Evolutionary conservation across 2,888 invertebrate species (phyloP).

Genomic region (Caenorhabditis plicata): DNA sequence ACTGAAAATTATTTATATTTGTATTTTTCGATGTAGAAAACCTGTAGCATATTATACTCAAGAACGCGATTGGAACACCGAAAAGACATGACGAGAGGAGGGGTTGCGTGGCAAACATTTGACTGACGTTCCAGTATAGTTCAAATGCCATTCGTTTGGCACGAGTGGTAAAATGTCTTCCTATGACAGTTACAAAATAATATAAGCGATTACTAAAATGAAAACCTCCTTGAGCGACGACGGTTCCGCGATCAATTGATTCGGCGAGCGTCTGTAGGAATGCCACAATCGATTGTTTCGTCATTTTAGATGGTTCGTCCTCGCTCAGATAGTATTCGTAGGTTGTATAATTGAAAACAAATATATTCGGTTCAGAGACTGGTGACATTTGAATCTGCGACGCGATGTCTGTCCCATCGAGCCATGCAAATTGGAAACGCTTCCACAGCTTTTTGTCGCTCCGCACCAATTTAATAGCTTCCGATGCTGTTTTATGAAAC

Average conservation of each 20-base stretch:
- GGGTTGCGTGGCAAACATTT: conserved; percentile 70
- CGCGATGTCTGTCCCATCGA: conserved; percentile 83
- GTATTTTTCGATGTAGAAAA: background rate
- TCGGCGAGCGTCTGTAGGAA: conserved; percentile 72
- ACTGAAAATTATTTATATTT: conserved; percentile 37
- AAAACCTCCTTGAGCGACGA: conserved; percentile 31
- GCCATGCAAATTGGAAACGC: conserved; percentile 76
- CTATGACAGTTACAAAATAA: conserved; percentile 3
- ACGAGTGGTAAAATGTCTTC: conserved; percentile 23
- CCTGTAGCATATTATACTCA: conserved; percentile 87
- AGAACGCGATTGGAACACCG: conserved; percentile 87
- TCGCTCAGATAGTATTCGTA: conserved; percentile 89
- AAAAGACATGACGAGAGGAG: conserved; percentile 89
- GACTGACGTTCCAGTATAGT: conserved; percentile 44
- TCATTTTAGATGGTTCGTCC: conserved; percentile 77
- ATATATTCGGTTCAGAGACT: conserved; percentile 79
- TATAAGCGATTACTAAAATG: background rate
- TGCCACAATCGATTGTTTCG: conserved; percentile 67
- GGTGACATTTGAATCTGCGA: conserved; percentile 90
- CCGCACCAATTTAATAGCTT: conserved; percentile 38
- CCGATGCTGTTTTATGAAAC: conserved; percentile 41
- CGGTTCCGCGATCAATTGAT: conserved; percentile 32
- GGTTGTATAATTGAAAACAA: conserved; percentile 88
- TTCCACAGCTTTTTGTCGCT: conserved; percentile 30
- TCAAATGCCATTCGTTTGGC: conserved; percentile 33